A percentile compares a stretch with the other conserved stretches of the same genome.
Evolutionary conservation across 2,113 vertebrate species (phyloP).

Genomic region (Pycnonotus jocosus): DNA sequence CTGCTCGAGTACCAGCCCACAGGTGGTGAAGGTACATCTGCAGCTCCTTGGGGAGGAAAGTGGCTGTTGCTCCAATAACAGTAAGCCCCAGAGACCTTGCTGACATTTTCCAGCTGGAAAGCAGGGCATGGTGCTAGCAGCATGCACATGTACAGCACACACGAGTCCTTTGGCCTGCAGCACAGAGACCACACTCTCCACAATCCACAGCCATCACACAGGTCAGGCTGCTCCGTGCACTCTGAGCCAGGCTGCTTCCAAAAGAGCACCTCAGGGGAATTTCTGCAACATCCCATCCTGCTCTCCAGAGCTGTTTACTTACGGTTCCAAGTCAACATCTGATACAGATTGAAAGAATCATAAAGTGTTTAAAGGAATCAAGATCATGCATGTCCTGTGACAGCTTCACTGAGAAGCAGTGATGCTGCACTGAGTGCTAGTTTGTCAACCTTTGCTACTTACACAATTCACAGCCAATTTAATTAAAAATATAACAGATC

Average conservation of each 20-base stretch:
- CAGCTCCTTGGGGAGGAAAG: not conserved
- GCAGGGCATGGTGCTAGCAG: not conserved
- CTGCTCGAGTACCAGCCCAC: not conserved
- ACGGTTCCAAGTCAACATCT: conserved; percentile 26
- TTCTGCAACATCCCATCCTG: not conserved
- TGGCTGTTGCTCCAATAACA: not conserved
- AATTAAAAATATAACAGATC: conserved; percentile 77
- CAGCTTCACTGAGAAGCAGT: conserved; percentile 36
- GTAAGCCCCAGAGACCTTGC: not conserved
- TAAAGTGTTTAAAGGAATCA: conserved; percentile 57
- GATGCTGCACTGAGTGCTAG: conserved; percentile 8
- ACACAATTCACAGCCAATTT: conserved; percentile 73
- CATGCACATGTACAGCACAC: not conserved
- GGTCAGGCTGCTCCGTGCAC: not conserved
- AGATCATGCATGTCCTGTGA: conserved; percentile 40
- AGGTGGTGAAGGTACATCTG: not conserved
- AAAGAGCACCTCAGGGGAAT: not conserved
- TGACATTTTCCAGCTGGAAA: not conserved
- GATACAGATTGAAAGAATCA: conserved; percentile 29
- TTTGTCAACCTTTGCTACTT: conserved; percentile 72
- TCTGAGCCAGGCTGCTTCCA: not conserved
- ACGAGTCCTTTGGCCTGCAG: not conserved
- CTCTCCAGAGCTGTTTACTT: not conserved
- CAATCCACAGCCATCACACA: not conserved
- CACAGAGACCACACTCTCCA: not conserved